phyloP scores from a whole-genome alignment of 2,113 vertebrate species.

The Hippoglossus stenolepis region DNA sequence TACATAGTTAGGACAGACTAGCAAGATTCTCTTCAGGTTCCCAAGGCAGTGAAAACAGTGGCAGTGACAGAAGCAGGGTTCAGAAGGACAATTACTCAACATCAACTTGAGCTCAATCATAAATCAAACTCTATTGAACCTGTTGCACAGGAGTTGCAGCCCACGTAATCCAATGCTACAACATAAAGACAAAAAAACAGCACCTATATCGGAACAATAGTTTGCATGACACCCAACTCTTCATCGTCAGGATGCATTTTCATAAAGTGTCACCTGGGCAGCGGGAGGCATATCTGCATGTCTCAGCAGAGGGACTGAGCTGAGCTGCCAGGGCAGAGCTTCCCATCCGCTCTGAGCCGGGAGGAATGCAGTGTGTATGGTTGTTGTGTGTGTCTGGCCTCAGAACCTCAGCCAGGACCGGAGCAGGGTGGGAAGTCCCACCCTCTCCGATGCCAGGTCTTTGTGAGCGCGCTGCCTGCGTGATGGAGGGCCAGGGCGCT shows the following conservation, averaged over 20 bases:
- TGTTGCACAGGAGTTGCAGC: constrained; percentile 11
- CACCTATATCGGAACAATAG: constrained; percentile 17
- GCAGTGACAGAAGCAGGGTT: constrained; percentile 27
- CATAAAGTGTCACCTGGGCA: constrained; percentile 55
- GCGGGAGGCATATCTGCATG: constrained; percentile 51
- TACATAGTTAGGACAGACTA: constrained; percentile 50
- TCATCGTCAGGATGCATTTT: constrained; percentile 12
- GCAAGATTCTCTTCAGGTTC: constrained; percentile 63
- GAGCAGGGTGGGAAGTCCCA: constrained; percentile 60
- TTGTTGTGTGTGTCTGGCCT: constrained; percentile 54
- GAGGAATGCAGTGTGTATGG: constrained; percentile 70
- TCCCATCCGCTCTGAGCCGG: constrained; percentile 63
- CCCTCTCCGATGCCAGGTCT: constrained; percentile 64
- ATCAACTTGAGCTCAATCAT: constrained; percentile 27
- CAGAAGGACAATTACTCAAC: constrained; percentile 44
- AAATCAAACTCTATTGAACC: constrained; percentile 36
- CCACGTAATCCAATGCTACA: background rate
- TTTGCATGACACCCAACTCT: background rate
- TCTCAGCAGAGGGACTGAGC: constrained; percentile 60
- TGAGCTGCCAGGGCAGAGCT: constrained; percentile 53
- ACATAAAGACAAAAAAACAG: background rate
- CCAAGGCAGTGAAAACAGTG: constrained; percentile 42
- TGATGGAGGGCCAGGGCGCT: constrained; percentile 51
- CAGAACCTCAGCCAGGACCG: constrained; percentile 59
- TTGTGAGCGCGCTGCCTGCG: constrained; percentile 37